Conservation (phyloP, 64 coral and sea anemone genomes). For the Hydrozoanthus tunicans region DNA sequence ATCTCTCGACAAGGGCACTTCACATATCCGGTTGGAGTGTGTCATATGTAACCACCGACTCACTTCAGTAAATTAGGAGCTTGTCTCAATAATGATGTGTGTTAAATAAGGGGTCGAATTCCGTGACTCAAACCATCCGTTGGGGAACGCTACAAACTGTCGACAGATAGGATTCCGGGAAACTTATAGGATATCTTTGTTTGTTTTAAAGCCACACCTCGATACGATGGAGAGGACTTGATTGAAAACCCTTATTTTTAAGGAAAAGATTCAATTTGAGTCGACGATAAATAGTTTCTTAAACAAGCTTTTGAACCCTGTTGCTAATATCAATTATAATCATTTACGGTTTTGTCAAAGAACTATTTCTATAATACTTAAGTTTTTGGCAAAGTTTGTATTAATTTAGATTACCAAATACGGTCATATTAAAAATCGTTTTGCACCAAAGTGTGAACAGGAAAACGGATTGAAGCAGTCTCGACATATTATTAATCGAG, state of each 20-base stretch:
- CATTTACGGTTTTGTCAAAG: neutral
- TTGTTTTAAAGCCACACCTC: slow-evolving; percentile 40
- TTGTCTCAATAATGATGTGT: slow-evolving; percentile 3
- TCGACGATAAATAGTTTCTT: neutral
- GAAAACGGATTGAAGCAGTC: slow-evolving; percentile 36
- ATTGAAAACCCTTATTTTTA: neutral
- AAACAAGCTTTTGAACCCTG: neutral
- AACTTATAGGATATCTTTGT: slow-evolving; percentile 55
- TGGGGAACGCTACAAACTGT: slow-evolving; percentile 43
- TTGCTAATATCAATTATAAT: neutral
- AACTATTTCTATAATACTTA: neutral
- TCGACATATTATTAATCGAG: slow-evolving; percentile 54
- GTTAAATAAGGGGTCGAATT: slow-evolving; percentile 45
- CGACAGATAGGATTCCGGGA: slow-evolving; percentile 58
- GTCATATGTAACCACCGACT: neutral
- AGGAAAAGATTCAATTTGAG: neutral
- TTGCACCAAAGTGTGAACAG: slow-evolving; percentile 38
- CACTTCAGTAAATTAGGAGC: slow-evolving; percentile 16
- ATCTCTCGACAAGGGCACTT: slow-evolving; percentile 42
- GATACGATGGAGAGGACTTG: neutral
- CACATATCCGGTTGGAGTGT: slow-evolving; percentile 41
- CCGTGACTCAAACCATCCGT: neutral
- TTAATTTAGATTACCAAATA: slow-evolving; percentile 49
- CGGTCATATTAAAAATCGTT: slow-evolving; percentile 43
- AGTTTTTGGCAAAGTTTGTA: slow-evolving; percentile 25